Base-by-base conservation (phyloP, 2,797 vertebrate species). In the Esox masquinongy region DNA sequence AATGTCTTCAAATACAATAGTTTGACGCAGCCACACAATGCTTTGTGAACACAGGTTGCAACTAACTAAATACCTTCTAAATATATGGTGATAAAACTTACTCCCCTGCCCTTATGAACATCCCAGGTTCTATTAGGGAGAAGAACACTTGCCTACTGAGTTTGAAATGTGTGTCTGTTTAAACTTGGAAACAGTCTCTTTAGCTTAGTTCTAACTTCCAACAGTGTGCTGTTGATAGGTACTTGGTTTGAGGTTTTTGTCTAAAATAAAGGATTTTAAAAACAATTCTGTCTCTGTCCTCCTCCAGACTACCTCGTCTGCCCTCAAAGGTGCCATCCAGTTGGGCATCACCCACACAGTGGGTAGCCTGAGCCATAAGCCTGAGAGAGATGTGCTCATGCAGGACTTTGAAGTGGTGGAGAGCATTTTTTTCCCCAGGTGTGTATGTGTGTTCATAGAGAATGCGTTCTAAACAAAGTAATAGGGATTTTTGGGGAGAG, bases 401-500 rank as follows among this genome's bases (percentile, higher is more conserved):
- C 97, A 99, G 89, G 98, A 99, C 75, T 99, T 99, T 91, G 97
- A 98, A 14, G 97, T 97, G 50, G 96, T 98, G 24, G 98, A 99
- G 87, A 99, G 96, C 82, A 96, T 98, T 80, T 98, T 97, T 88
- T 99, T 99, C 84, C 98, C 98, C 0, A 92, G 94, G 97, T 97
- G 69, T 77, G 79, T 79, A 24, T 77, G 73, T n/a, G 47, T 26
- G 7, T 22, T 31, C 50, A 14, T 31, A 16, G 9, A 29, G 11
- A 29, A 31, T 31, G 29, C 3, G 29, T 31, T 31, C 29, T 31
- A 31, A 31, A 31, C 29, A 1, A 31, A 31, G 29, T 31, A 31
- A 31, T 31, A 31, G 29, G 29, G 29, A n/a, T n/a, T n/a, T n/a
- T n/a, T n/a, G n/a, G n/a, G 12, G 59, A 15, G 7, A 63, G 24